Evolutionary conservation across 1,140 invertebrate species (phyloP).

Genomic region (Scaptomyza graminum): DNA sequence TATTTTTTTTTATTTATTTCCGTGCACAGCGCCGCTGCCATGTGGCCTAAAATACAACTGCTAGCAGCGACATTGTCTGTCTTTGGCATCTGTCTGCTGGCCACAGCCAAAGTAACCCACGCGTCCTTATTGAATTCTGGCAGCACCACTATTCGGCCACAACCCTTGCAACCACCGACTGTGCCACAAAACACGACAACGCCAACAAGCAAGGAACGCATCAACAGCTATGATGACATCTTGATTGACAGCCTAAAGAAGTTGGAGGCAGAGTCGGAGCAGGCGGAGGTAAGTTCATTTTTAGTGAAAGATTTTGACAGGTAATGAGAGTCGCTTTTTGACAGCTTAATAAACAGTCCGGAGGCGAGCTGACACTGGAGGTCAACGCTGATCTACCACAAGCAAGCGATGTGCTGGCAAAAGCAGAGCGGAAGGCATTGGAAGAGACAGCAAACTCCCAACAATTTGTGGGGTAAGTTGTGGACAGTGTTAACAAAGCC

Average conservation of each 20-base stretch:
- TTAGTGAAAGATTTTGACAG: slow-evolving; percentile 68
- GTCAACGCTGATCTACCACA: slow-evolving; percentile 45
- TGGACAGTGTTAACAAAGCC: neutral
- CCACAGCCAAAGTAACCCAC: slow-evolving; percentile 41
- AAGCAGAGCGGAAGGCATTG: slow-evolving; percentile 5
- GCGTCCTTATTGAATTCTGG: slow-evolving; percentile 1
- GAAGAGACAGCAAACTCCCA: slow-evolving; percentile 3
- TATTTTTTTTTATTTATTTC: slow-evolving; percentile 48
- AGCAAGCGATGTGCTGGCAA: slow-evolving; percentile 18
- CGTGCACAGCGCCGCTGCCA: slow-evolving; percentile 54
- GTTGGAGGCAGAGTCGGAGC: neutral
- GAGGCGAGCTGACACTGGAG: slow-evolving; percentile 18
- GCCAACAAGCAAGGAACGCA: slow-evolving; percentile 40
- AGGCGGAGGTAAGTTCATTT: slow-evolving; percentile 55
- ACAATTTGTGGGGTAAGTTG: slow-evolving; percentile 58
- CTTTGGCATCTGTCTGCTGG: slow-evolving; percentile 64
- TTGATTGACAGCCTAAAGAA: slow-evolving; percentile 55
- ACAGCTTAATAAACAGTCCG: slow-evolving; percentile 71
- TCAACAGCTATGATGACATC: slow-evolving; percentile 21
- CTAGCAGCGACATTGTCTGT: slow-evolving; percentile 58
- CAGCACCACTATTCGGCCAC: slow-evolving; percentile 34
- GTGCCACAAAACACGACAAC: slow-evolving; percentile 60
- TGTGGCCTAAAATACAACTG: slow-evolving; percentile 67
- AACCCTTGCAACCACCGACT: slow-evolving; percentile 46
- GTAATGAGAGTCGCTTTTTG: slow-evolving; percentile 65